Evolutionary conservation across 2,797 vertebrate genomes (phyloP), one percentile per base, ranked within the genome.

Genomic region (Siniperca undulata): DNA sequence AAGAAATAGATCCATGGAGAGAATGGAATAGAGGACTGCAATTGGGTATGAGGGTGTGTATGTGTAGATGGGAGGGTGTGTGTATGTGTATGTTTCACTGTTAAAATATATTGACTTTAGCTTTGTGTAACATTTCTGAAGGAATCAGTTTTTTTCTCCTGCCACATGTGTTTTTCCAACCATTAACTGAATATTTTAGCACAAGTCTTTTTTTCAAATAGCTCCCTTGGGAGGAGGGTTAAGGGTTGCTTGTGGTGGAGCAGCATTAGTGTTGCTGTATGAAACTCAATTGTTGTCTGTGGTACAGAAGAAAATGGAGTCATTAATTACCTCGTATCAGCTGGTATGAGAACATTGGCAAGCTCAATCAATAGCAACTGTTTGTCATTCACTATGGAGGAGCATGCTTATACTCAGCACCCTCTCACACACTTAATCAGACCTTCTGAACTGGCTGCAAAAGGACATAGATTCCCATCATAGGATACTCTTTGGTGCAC

Each of bases 251-350:
- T 73, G 38, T 38, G 74, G 64, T 46, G 11, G 60, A 55, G 81
- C 74, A 80, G 48, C 42, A 34, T 80, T 55, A 48, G 96, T 96
- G 96, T 95, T 97, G 96, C 95, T 94, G 95, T 96, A 97, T 96
- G 96, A 97, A 97, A 97, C 96, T 97, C 97, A 96, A 96, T 97
- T 97, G 97, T 97, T 97, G 96, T 98, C 95, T 96, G 95, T 83
- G 73, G 96, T 97, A 96, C 96, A 96, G 96, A 97, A 95, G 96
- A 97, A 98, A 98, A 99, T 97, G 95, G 97, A 98, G 97, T 97
- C 96, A 98, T 98, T 98, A 98, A 98, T 98, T 99, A 98, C 97
- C 96, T 97, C 95, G 95, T 97, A 97, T 99, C 96, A 96, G 96
- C 97, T 97, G 97, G 96, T 96, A 95, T 95, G 79, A 85, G 86